These are phyloP conservation scores for Phenacoccus solenopsis DNA, from an alignment of 1,140 invertebrate genomes.

Conservation along the genomic window DNA sequence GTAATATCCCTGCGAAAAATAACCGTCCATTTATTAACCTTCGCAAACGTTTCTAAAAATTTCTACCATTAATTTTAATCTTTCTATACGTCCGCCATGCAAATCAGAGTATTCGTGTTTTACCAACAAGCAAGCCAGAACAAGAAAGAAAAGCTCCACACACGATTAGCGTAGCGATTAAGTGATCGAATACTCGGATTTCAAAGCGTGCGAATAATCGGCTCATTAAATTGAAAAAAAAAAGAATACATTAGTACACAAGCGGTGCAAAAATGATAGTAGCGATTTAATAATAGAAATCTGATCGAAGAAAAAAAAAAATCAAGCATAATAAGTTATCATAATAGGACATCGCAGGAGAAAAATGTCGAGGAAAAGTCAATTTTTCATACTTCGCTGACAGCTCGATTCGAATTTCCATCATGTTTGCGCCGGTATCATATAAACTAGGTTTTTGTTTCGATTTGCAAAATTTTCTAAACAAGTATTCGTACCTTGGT, in stretches of 20 bases:
- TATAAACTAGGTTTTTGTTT: not conserved
- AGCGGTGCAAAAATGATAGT: not conserved
- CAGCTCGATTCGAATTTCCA: not conserved
- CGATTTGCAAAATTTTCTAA: not conserved
- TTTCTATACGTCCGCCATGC: no score
- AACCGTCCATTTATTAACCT: not conserved
- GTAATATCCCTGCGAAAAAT: constrained; percentile 41
- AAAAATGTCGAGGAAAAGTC: not conserved
- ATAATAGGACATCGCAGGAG: not conserved
- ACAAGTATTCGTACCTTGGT: constrained; percentile 30
- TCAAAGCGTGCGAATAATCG: no score
- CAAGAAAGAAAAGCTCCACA: not conserved
- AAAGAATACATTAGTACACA: no score
- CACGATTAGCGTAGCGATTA: not conserved
- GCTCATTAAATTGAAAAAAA: not conserved
- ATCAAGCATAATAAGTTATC: not conserved
- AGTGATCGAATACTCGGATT: not conserved
- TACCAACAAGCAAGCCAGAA: no score
- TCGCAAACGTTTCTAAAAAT: not conserved
- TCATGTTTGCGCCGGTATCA: not conserved
- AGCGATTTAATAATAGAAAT: not conserved
- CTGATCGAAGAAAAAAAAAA: not conserved
- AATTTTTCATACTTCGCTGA: not conserved
- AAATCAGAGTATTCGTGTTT: no score
- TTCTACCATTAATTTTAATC: not conserved